These are phyloP conservation scores for Turdus rufiventris DNA, from an alignment of 2,113 vertebrate genomes.

Conservation along the genomic window DNA sequence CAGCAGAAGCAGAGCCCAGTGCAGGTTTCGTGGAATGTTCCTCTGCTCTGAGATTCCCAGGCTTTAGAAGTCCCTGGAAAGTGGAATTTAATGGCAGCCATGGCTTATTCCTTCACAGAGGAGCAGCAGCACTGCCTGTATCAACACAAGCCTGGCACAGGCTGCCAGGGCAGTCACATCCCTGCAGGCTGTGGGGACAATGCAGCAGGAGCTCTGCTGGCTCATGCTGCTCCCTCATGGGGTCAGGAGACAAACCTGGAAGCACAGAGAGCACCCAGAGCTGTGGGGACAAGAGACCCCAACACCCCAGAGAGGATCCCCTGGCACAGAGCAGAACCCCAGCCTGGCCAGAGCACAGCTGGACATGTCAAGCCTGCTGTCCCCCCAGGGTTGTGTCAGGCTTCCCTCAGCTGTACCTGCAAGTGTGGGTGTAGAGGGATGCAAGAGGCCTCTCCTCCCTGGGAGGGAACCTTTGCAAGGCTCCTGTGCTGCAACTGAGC, in stretches of 20 bases:
- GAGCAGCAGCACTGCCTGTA: not conserved
- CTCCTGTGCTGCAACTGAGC: not conserved
- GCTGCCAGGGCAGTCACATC: not conserved
- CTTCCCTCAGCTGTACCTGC: fast-evolving
- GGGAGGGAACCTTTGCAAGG: not conserved
- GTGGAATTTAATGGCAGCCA: not conserved
- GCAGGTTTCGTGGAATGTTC: not conserved
- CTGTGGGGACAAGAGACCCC: not conserved
- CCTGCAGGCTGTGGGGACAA: not conserved
- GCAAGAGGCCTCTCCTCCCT: not conserved
- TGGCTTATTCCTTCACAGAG: fast-evolving
- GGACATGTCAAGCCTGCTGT: not conserved
- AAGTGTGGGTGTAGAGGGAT: not conserved
- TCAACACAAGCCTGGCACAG: not conserved
- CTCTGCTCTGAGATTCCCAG: not conserved
- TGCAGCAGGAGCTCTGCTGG: not conserved
- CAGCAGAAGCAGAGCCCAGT: not conserved
- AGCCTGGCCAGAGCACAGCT: not conserved
- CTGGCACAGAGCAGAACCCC: not conserved
- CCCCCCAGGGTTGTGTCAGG: not conserved
- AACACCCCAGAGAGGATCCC: not conserved
- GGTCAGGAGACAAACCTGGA: not conserved
- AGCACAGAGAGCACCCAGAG: not conserved
- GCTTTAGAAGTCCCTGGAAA: not conserved
- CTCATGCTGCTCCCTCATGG: not conserved